phyloP scores from a whole-genome alignment of 2,888 invertebrate genomes.

The Entomobrya multifasciata region DNA sequence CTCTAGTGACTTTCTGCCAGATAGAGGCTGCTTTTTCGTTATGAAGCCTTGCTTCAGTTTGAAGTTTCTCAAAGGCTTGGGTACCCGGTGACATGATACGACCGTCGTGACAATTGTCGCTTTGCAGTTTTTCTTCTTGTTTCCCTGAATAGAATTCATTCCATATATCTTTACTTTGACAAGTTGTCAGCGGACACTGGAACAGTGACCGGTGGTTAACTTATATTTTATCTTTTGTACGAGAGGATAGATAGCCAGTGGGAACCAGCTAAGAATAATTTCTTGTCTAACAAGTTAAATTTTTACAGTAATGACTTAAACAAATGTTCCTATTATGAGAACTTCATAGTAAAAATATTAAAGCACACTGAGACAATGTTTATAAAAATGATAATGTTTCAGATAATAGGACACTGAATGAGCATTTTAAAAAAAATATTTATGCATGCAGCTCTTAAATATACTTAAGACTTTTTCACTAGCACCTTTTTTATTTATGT shows the following conservation, averaged over 20 bases:
- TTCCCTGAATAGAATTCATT: slow-evolving; percentile 64
- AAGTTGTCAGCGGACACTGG: slow-evolving; percentile 52
- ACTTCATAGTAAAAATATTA: neutral
- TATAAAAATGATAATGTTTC: no score
- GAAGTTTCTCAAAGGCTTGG: slow-evolving; percentile 69
- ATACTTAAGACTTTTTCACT: neutral
- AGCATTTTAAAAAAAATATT: no score
- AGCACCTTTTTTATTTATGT: slow-evolving; percentile 23
- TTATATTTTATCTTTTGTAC: slow-evolving; percentile 19
- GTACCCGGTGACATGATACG: slow-evolving; percentile 66
- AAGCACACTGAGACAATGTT: no score
- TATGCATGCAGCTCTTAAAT: no score
- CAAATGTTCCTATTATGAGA: slow-evolving; percentile 18
- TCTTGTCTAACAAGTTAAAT: no score
- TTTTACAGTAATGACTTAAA: neutral
- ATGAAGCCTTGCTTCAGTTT: slow-evolving; percentile 61
- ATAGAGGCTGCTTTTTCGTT: slow-evolving; percentile 46
- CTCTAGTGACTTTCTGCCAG: slow-evolving; percentile 62
- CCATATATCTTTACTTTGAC: slow-evolving; percentile 10
- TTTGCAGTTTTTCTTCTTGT: slow-evolving; percentile 58
- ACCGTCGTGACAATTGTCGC: slow-evolving; percentile 61
- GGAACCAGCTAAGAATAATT: slow-evolving; percentile 10
- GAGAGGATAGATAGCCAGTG: slow-evolving; percentile 2
- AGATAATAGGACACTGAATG: no score
- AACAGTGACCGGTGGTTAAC: slow-evolving; percentile 61